Conservation (phyloP, 1,140 invertebrate genomes). For the Lanistes nyassanus region DNA sequence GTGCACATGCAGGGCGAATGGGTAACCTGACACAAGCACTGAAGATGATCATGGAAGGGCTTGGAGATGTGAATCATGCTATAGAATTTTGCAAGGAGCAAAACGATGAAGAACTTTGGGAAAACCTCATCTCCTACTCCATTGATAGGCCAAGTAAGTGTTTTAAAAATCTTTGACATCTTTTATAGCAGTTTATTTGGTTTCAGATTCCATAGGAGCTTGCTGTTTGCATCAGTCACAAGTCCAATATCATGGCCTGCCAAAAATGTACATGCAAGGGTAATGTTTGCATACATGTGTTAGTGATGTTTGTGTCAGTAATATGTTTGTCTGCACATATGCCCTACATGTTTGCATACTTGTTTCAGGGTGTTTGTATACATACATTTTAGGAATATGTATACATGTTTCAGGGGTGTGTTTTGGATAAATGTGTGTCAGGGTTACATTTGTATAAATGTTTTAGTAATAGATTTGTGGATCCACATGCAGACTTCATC, state of each 20-base stretch:
- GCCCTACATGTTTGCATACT: too few relatives aligned
- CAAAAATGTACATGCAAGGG: not conserved
- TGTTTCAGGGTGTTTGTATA: too few relatives aligned
- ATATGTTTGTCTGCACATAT: too few relatives aligned
- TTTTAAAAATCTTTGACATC: not conserved
- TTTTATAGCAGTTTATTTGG: not conserved
- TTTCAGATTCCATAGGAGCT: not conserved
- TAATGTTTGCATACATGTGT: not conserved
- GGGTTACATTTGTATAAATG: not conserved
- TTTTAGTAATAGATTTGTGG: too few relatives aligned
- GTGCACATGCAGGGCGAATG: constrained; percentile 75
- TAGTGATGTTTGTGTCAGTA: too few relatives aligned
- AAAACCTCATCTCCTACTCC: constrained; percentile 90
- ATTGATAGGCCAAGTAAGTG: constrained; percentile 82
- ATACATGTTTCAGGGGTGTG: too few relatives aligned
- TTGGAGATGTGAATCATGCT: constrained; percentile 90
- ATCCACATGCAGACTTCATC: constrained; percentile 79
- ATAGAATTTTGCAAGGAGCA: constrained; percentile 98
- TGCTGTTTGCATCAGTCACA: not conserved
- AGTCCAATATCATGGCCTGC: not conserved
- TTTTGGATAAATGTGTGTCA: not conserved
- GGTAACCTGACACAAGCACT: constrained; percentile 93
- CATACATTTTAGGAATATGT: too few relatives aligned
- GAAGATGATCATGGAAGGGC: constrained; percentile 85
- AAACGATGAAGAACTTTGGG: constrained; percentile 90